A percentile compares a stretch with the other conserved stretches of the same genome.
These are phyloP conservation scores for Caenorhabditis macrosperma DNA, from an alignment of 2,888 invertebrate genomes.

Conservation along the genomic window DNA sequence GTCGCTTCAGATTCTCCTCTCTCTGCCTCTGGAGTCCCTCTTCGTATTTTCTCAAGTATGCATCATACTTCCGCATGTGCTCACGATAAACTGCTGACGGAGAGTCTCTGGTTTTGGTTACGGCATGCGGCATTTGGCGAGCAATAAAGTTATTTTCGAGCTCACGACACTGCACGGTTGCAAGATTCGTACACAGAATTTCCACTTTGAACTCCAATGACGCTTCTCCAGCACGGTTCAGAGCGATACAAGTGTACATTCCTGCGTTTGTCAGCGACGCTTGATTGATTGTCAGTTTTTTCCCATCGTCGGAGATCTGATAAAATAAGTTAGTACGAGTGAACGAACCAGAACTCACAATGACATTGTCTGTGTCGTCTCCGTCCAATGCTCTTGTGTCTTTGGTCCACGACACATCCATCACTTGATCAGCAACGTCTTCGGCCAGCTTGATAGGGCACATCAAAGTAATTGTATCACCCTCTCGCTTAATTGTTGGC, in stretches of 20 bases:
- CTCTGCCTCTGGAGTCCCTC: slow-evolving; percentile 39
- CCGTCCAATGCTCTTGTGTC: slow-evolving; percentile 83
- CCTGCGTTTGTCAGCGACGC: slow-evolving; percentile 81
- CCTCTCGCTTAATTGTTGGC: slow-evolving; percentile 81
- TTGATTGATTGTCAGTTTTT: slow-evolving; percentile 63
- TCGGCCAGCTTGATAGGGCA: slow-evolving; percentile 82
- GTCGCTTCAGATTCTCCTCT: slow-evolving; percentile 43
- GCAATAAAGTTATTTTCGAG: slow-evolving; percentile 64
- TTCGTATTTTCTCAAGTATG: slow-evolving; percentile 53
- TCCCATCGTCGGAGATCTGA: slow-evolving; percentile 73
- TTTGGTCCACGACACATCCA: slow-evolving; percentile 81
- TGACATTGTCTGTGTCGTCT: slow-evolving; percentile 38
- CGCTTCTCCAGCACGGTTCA: slow-evolving; percentile 85
- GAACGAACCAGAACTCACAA: slow-evolving; percentile 24
- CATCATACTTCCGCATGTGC: slow-evolving; percentile 49
- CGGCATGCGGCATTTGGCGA: slow-evolving; percentile 53
- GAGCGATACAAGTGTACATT: slow-evolving; percentile 84
- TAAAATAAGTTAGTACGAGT: too few relatives aligned
- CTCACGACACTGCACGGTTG: slow-evolving; percentile 67
- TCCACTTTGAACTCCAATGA: slow-evolving; percentile 84
- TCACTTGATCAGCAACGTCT: slow-evolving; percentile 65
- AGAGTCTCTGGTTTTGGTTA: slow-evolving; percentile 38
- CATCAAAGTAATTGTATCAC: slow-evolving; percentile 83
- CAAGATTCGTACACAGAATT: slow-evolving; percentile 81
- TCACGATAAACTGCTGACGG: slow-evolving; percentile 49